These are phyloP conservation scores for Meteorus sp. DNA, from an alignment of 1,140 invertebrate species.

Conservation along the genomic window DNA sequence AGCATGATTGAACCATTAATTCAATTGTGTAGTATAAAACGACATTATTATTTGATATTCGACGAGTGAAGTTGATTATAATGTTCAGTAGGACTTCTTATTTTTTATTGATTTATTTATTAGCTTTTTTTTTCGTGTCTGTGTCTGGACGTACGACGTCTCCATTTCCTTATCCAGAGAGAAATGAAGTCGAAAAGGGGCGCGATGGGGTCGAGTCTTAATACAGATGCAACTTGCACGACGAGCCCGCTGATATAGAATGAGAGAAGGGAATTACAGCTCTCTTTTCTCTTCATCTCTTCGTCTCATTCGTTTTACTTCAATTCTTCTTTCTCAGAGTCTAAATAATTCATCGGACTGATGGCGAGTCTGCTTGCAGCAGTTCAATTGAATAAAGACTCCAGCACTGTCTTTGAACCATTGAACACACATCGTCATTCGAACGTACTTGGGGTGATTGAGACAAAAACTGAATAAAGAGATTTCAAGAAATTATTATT, in stretches of 20 bases:
- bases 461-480: background rate
- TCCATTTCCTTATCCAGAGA: slow-evolving; percentile 22
- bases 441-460: background rate
- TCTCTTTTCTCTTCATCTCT: slow-evolving; percentile 7
- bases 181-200: slow-evolving; percentile 20
- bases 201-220: slow-evolving; percentile 14
- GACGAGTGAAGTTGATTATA: slow-evolving; percentile 18
- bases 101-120: too few relatives aligned
- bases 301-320: slow-evolving; percentile 10
- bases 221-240: slow-evolving; percentile 18
- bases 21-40: background rate
- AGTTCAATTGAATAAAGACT: slow-evolving; percentile 7
- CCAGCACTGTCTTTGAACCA: slow-evolving; percentile 16
- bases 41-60: slow-evolving; percentile 10
- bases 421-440: slow-evolving; percentile 8
- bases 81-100: slow-evolving; percentile 6
- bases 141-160: background rate
- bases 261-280: too few relatives aligned
- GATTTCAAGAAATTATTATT: background rate
- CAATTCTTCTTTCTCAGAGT: too few relatives aligned
- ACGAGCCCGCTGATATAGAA: slow-evolving; percentile 26
- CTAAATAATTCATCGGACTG: slow-evolving; percentile 19
- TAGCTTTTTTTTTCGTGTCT: background rate
- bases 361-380: too few relatives aligned
- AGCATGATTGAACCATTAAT: slow-evolving; percentile 24